These are phyloP conservation scores for Netelia melanura DNA, from an alignment of 2,888 invertebrate genomes.

Conservation along the genomic window DNA sequence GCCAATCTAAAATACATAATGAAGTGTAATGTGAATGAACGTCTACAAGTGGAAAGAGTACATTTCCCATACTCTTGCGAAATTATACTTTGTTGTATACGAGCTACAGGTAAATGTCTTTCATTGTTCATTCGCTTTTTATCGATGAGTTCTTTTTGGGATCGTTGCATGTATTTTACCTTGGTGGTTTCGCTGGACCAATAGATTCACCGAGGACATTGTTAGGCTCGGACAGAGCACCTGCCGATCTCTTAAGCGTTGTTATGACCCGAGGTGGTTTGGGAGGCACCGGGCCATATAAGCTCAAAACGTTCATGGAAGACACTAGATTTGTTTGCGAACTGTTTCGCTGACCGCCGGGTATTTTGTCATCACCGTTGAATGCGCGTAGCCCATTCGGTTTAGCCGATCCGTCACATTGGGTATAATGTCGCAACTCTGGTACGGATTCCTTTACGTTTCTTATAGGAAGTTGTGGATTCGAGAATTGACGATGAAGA, in stretches of 20 bases:
- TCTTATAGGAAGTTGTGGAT: constrained; percentile 77
- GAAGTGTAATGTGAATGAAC: background rate
- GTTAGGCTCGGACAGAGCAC: constrained; percentile 71
- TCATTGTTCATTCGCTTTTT: background rate
- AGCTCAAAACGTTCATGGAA: constrained; percentile 74
- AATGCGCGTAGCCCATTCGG: constrained; percentile 51
- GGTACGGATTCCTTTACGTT: constrained; percentile 65
- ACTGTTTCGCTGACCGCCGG: constrained; percentile 46
- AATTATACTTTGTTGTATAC: background rate
- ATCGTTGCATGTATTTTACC: constrained; percentile 68
- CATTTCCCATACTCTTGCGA: background rate
- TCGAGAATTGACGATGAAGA: constrained; percentile 80
- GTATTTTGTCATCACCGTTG: constrained; percentile 40
- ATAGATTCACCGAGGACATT: constrained; percentile 70
- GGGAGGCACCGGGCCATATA: constrained; percentile 76
- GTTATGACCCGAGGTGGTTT: constrained; percentile 81
- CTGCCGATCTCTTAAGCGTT: constrained; percentile 76
- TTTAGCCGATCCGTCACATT: constrained; percentile 21
- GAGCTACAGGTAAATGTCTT: background rate
- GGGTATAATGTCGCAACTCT: constrained; percentile 41
- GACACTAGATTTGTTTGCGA: constrained; percentile 77
- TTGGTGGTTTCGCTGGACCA: constrained; percentile 79
- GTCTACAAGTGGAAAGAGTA: too few species aligned
- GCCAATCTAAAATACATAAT: constrained; percentile 59
- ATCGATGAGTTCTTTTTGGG: background rate